Evolutionary conservation across 2,888 invertebrate species (phyloP).

Genomic region (Dione vanillae): DNA sequence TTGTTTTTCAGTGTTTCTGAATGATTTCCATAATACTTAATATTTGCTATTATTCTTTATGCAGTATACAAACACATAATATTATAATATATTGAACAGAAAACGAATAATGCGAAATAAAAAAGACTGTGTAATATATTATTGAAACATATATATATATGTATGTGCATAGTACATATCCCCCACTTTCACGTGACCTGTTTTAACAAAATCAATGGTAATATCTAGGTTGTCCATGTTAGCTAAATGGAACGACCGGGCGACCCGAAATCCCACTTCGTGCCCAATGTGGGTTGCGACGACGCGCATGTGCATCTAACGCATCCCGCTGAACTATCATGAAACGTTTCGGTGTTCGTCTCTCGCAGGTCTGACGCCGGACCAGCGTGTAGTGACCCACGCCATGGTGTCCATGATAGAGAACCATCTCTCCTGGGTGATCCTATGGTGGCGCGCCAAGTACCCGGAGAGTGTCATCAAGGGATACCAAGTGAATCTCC

Average conservation of each 20-base stretch:
- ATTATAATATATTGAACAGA: background rate
- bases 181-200: background rate
- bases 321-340: constrained; percentile 40
- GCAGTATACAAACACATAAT: too few species aligned
- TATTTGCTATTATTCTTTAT: too few species aligned
- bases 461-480: constrained; percentile 94
- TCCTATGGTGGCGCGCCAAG: constrained; percentile 96
- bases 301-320: constrained; percentile 69
- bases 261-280: constrained; percentile 47
- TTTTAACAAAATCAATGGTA: constrained; percentile 19
- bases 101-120: background rate
- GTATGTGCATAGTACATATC: background rate
- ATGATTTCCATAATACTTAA: too few species aligned
- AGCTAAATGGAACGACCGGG: constrained; percentile 43
- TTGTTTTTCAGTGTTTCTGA: too few species aligned
- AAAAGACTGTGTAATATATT: background rate
- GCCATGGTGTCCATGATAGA: constrained; percentile 98
- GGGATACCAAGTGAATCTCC: constrained; percentile 95
- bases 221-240: constrained; percentile 32
- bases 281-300: constrained; percentile 24
- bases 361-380: constrained; percentile 87
- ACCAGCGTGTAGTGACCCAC: constrained; percentile 94
- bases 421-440: constrained; percentile 96
- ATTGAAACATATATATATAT: background rate
- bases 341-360: constrained; percentile 50